These are phyloP conservation scores for Operophtera brumata DNA, from an alignment of 2,888 invertebrate species.

Conservation along the genomic window DNA sequence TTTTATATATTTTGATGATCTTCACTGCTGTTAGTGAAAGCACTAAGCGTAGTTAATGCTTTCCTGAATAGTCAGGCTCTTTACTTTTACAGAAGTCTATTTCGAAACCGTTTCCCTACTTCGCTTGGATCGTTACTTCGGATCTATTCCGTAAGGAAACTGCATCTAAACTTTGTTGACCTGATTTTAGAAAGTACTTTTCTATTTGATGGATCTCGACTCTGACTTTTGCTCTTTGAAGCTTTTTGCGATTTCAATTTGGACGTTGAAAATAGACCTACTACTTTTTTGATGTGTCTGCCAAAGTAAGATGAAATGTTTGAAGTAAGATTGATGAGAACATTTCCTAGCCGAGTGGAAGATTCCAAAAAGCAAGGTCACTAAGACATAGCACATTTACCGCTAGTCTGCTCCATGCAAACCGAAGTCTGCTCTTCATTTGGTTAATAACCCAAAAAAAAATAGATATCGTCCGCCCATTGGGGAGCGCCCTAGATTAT, in stretches of 20 bases:
- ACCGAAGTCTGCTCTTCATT: too few relatives aligned
- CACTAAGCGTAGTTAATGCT: slow-evolving; percentile 3
- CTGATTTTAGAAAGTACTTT: slow-evolving; percentile 12
- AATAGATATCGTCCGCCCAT: too few relatives aligned
- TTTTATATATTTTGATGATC: too few relatives aligned
- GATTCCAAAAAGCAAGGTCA: too few relatives aligned
- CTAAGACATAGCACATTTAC: too few relatives aligned
- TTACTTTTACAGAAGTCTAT: slow-evolving; percentile 5
- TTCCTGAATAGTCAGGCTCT: neutral
- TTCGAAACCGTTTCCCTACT: slow-evolving; percentile 20
- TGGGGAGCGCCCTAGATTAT: too few relatives aligned
- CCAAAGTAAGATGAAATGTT: neutral
- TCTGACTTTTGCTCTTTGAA: neutral
- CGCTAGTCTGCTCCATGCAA: too few relatives aligned
- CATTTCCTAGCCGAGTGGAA: neutral
- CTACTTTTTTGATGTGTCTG: neutral
- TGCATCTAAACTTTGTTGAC: slow-evolving; percentile 18
- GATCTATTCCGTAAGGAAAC: slow-evolving; percentile 13
- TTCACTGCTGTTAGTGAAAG: neutral
- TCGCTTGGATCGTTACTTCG: slow-evolving; percentile 10
- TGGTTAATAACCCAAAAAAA: too few relatives aligned
- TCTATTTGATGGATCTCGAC: slow-evolving; percentile 3
- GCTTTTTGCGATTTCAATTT: slow-evolving; percentile 2
- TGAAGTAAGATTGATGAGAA: slow-evolving; percentile 3
- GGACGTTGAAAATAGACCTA: neutral